Conservation (phyloP, 1,140 invertebrate genomes). For the Macrobrachium rosenbergii region DNA sequence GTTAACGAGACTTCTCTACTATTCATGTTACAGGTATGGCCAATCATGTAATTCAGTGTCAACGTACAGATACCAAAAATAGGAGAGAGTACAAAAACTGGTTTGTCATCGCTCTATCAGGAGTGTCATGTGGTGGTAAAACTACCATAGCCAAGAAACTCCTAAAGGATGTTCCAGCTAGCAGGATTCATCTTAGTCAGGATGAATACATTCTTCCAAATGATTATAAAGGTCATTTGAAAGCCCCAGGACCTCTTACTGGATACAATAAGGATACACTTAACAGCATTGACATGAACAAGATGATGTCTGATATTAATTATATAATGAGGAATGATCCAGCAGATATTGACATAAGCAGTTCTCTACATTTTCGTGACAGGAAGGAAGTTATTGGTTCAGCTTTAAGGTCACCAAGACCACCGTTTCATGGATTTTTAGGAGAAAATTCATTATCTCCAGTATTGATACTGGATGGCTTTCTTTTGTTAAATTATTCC, state of each 20-base stretch:
- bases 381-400: slow-evolving; percentile 32
- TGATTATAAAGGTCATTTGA: slow-evolving; percentile 4
- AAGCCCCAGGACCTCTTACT: slow-evolving; percentile 13
- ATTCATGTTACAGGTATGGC: too few relatives aligned
- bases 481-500: slow-evolving; percentile 26
- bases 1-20: too few relatives aligned
- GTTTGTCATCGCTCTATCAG: slow-evolving; percentile 38
- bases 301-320: slow-evolving; percentile 38
- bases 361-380: neutral
- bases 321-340: neutral
- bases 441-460: neutral
- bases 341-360: neutral
- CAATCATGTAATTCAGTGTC: too few relatives aligned
- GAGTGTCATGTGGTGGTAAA: slow-evolving; percentile 46
- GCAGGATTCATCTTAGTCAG: slow-evolving; percentile 30
- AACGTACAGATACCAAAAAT: too few relatives aligned
- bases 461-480: slow-evolving; percentile 37
- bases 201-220: slow-evolving; percentile 57
- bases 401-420: slow-evolving; percentile 21
- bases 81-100: neutral
- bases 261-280: slow-evolving; percentile 46
- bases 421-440: slow-evolving; percentile 9
- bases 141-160: slow-evolving; percentile 29
- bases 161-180: slow-evolving; percentile 23
- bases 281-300: slow-evolving; percentile 33